Percentiles rank a stretch among this genome's conserved stretches.
Conservation (phyloP, 2,113 vertebrate genomes). For the Athene noctua region DNA sequence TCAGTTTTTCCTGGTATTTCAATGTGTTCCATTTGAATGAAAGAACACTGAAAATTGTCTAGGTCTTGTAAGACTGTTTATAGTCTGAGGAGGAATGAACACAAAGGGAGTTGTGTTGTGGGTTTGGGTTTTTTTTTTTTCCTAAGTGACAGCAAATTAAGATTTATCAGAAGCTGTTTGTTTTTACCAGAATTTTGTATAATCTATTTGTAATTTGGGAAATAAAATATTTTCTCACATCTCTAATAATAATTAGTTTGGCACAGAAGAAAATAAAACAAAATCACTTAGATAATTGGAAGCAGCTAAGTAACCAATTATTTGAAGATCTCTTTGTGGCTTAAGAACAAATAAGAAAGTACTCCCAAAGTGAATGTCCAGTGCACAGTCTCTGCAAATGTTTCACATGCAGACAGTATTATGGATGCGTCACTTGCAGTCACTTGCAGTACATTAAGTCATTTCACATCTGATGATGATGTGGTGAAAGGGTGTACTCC, state of each 20-base stretch:
- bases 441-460: neutral
- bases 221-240: conserved; percentile 53
- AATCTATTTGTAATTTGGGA: conserved; percentile 20
- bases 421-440: neutral
- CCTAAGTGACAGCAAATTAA: neutral
- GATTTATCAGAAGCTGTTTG: conserved; percentile 45
- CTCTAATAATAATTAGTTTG: conserved; percentile 50
- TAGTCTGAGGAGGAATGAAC: neutral
- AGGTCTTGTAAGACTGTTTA: neutral
- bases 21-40: neutral
- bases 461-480: neutral
- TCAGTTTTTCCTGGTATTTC: neutral
- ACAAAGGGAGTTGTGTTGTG: neutral
- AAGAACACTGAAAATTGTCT: neutral
- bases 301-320: conserved; percentile 6
- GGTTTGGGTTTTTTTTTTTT: neutral
- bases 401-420: conserved; percentile 18
- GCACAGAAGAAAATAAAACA: conserved; percentile 41
- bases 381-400: neutral
- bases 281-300: conserved; percentile 54
- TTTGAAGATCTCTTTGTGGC: conserved; percentile 15
- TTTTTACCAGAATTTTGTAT: conserved; percentile 54
- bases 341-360: conserved; percentile 27
- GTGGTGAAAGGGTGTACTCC: neutral
- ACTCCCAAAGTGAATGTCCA: neutral